These are phyloP conservation scores for Plecturocebus donacophilus DNA, from an alignment of 2,113 vertebrate genomes.

Conservation along the genomic window DNA sequence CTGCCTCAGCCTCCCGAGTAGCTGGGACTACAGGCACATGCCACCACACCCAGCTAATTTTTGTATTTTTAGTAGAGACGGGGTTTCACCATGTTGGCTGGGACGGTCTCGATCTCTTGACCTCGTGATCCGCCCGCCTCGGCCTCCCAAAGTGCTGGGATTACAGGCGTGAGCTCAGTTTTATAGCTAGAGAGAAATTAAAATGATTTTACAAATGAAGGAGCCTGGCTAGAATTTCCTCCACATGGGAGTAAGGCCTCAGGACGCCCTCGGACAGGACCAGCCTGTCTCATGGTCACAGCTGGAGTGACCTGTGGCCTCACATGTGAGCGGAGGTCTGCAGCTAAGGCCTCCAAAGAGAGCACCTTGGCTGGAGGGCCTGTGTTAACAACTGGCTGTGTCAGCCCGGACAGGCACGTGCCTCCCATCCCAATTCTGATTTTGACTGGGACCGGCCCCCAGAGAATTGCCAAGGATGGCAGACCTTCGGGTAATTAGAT, in stretches of 20 bases:
- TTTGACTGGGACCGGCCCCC: not conserved
- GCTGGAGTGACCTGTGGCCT: not conserved
- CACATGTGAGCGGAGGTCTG: accelerated
- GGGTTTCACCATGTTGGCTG: too few species aligned
- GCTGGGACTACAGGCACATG: too few species aligned
- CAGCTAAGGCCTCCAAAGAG: not conserved
- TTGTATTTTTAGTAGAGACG: too few species aligned
- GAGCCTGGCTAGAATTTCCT: not conserved
- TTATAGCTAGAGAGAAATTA: slow-evolving; percentile 32
- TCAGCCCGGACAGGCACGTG: not conserved
- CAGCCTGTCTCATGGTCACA: not conserved
- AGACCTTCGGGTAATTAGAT: not conserved
- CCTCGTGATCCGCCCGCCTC: too few species aligned
- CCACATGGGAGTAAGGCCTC: accelerated
- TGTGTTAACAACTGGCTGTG: not conserved
- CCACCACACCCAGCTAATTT: too few species aligned
- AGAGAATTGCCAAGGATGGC: not conserved
- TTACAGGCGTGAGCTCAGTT: not conserved
- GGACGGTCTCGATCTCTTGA: too few species aligned
- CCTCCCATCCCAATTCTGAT: not conserved
- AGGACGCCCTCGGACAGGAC: not conserved
- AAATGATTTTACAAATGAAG: slow-evolving; percentile 21
- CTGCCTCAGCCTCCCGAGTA: too few species aligned
- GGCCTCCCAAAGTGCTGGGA: too few species aligned
- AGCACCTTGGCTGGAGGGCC: not conserved